These are phyloP conservation scores for Micropterix aruncella DNA, from an alignment of 2,888 invertebrate species.

Conservation along the genomic window DNA sequence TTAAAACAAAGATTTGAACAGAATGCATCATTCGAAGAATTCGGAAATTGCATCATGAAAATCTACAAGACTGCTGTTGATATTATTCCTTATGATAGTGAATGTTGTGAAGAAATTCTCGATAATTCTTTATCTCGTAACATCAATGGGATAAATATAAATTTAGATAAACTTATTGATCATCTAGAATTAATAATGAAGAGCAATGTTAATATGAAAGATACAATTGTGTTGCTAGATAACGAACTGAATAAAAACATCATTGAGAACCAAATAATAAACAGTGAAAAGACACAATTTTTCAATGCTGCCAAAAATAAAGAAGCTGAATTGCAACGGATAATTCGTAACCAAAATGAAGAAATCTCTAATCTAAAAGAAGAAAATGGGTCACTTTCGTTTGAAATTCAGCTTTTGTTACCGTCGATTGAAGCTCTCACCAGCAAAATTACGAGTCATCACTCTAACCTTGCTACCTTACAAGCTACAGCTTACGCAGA, in stretches of 20 bases:
- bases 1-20: no score
- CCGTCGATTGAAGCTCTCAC: neutral
- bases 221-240: neutral
- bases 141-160: no score
- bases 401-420: neutral
- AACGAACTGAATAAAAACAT: neutral
- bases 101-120: no score
- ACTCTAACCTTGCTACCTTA: neutral
- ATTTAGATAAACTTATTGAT: no score
- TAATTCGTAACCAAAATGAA: neutral
- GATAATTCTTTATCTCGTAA: no score
- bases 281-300: no score
- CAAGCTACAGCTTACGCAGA: neutral
- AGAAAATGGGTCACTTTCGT: neutral
- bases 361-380: neutral
- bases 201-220: neutral
- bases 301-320: no score
- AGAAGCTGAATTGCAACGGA: neutral
- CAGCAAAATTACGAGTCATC: neutral
- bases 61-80: no score
- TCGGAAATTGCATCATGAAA: no score
- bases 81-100: no score
- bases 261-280: neutral
- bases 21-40: no score
- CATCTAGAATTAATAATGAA: no score